phyloP scores from a whole-genome alignment of 2,113 vertebrate genomes.

The Ammodytes dubius region DNA sequence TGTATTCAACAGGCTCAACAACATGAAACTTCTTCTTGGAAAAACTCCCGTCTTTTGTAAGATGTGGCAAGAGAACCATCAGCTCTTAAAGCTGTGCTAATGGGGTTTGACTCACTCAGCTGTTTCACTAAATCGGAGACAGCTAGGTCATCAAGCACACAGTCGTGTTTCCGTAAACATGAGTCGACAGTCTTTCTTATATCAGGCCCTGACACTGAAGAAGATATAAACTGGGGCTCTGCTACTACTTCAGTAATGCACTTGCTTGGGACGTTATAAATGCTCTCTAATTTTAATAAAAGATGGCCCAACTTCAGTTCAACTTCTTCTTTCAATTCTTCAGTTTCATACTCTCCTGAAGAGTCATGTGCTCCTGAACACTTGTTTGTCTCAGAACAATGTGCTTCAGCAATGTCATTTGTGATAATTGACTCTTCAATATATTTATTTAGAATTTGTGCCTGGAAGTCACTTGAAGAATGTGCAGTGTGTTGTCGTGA shows the following conservation, averaged over 20 bases:
- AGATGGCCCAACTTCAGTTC: too few relatives aligned
- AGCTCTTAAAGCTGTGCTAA: conserved; percentile 18
- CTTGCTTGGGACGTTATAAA: too few relatives aligned
- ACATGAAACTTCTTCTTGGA: conserved; percentile 23
- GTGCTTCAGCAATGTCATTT: conserved; percentile 19
- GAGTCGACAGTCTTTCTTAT: conserved; percentile 6
- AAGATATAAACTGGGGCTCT: conserved; percentile 8
- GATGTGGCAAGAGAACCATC: conserved; percentile 23
- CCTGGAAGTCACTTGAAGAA: background rate
- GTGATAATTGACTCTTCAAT: conserved; percentile 4
- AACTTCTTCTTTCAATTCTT: conserved; percentile 19
- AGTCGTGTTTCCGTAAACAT: conserved; percentile 2
- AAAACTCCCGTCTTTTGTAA: conserved; percentile 19
- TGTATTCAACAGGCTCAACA: conserved; percentile 33
- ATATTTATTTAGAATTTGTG: background rate
- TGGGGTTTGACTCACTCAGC: conserved; percentile 14
- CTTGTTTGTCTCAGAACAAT: background rate
- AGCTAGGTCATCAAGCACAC: background rate
- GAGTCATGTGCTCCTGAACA: background rate
- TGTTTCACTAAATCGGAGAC: conserved; percentile 13
- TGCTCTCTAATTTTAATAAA: too few relatives aligned
- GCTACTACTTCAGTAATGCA: background rate
- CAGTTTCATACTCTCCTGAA: background rate
- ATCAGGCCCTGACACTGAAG: background rate
- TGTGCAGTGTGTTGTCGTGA: background rate